Conservation (phyloP, 2,888 invertebrate species). For the Agrypnus murinus region DNA sequence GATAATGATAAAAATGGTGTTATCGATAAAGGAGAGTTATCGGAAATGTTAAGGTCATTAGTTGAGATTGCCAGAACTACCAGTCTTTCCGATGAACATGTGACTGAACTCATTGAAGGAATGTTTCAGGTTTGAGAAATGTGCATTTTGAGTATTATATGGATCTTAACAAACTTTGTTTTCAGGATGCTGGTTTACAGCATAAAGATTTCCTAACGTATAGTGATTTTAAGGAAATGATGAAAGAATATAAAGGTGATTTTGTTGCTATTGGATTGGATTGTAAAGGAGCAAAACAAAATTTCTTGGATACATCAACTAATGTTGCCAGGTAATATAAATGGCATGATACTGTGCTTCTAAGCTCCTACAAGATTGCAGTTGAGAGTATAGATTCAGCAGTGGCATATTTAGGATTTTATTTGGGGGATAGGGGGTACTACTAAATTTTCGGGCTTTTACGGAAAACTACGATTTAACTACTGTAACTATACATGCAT, state of each 20-base stretch:
- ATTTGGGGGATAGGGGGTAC: not conserved
- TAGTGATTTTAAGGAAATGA: constrained; percentile 94
- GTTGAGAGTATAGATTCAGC: too few species aligned
- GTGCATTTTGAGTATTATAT: not conserved
- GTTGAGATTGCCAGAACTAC: constrained; percentile 96
- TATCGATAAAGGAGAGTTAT: constrained; percentile 94
- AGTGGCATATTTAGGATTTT: too few species aligned
- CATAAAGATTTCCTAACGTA: constrained; percentile 93
- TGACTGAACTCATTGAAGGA: constrained; percentile 93
- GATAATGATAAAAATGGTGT: constrained; percentile 96
- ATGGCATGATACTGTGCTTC: too few species aligned
- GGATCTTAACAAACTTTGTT: constrained; percentile 43
- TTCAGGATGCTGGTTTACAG: constrained; percentile 89
- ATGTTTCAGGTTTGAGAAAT: constrained; percentile 85
- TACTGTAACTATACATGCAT: too few species aligned
- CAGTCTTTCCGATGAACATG: constrained; percentile 91
- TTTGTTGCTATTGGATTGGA: constrained; percentile 96
- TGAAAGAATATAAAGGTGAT: constrained; percentile 97
- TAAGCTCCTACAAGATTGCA: too few species aligned
- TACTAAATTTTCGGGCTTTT: too few species aligned
- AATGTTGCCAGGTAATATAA: constrained; percentile 82
- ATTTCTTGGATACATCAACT: constrained; percentile 94
- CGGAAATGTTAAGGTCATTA: constrained; percentile 93
- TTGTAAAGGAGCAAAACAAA: constrained; percentile 96
- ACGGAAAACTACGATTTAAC: too few species aligned